Evolutionary conservation across 2,797 vertebrate genomes (phyloP).

Genomic region (Momotus momota): DNA sequence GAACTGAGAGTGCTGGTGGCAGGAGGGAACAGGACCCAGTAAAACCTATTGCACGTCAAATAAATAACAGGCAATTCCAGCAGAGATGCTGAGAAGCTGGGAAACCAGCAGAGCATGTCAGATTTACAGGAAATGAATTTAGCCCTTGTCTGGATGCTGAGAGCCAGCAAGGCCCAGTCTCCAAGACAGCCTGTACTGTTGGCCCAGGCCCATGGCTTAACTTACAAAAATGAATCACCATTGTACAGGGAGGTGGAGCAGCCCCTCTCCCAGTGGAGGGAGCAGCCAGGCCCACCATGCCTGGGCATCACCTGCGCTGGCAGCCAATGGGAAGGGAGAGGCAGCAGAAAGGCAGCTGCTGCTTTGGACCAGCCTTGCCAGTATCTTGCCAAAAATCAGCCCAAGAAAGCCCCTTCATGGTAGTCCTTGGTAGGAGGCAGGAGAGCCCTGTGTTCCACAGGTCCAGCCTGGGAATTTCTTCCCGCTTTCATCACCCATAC

Average conservation of each 20-base stretch:
- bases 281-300: neutral
- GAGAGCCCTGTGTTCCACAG: neutral
- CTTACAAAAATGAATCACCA: neutral
- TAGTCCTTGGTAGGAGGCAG: neutral
- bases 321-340: neutral
- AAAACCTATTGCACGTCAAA: neutral
- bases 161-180: neutral
- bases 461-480: neutral
- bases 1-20: neutral
- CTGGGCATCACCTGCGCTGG: neutral
- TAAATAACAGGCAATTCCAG: neutral
- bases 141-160: neutral
- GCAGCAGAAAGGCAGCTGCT: neutral
- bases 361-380: neutral
- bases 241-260: neutral
- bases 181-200: neutral
- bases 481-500: neutral
- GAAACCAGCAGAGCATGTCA: neutral
- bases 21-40: neutral
- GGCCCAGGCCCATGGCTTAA: neutral
- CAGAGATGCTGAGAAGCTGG: neutral
- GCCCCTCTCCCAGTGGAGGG: neutral
- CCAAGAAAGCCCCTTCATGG: rapidly evolving
- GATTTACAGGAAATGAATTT: neutral
- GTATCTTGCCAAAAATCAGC: neutral